Conservation (phyloP, 2,113 vertebrate genomes). For the Burhinus oedicnemus region DNA sequence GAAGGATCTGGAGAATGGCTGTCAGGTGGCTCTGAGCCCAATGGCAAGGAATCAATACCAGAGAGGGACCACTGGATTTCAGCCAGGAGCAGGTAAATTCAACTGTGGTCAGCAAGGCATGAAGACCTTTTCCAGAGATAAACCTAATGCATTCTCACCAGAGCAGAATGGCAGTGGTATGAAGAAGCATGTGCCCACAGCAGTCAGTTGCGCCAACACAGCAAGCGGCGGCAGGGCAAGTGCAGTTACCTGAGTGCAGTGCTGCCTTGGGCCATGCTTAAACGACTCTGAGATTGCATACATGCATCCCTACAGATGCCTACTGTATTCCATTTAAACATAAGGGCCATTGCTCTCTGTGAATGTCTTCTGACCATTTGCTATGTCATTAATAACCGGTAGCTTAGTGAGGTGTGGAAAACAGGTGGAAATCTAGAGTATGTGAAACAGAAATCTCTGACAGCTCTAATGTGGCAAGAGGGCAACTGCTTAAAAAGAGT, state of each 20-base stretch:
- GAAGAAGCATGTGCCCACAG: not conserved
- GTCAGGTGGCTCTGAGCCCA: not conserved
- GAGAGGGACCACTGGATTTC: not conserved
- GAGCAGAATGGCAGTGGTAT: not conserved
- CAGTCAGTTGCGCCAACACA: rapidly evolving
- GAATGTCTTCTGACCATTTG: not conserved
- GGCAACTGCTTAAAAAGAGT: not conserved
- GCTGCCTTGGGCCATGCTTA: not conserved
- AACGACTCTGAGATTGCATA: not conserved
- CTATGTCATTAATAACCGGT: not conserved
- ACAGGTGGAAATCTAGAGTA: not conserved
- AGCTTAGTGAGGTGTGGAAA: not conserved
- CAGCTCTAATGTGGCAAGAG: not conserved
- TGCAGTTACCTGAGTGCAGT: no score
- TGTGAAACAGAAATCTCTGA: not conserved
- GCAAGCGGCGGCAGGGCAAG: not conserved
- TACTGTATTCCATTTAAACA: not conserved
- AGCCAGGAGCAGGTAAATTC: not conserved
- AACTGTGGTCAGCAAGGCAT: not conserved
- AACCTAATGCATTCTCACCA: not conserved
- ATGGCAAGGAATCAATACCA: not conserved
- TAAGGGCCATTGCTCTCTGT: not conserved
- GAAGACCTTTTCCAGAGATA: not conserved
- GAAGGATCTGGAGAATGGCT: not conserved
- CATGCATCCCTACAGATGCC: not conserved